phyloP scores from a whole-genome alignment of 2,797 vertebrate genomes.

The Ciconia nigra region DNA sequence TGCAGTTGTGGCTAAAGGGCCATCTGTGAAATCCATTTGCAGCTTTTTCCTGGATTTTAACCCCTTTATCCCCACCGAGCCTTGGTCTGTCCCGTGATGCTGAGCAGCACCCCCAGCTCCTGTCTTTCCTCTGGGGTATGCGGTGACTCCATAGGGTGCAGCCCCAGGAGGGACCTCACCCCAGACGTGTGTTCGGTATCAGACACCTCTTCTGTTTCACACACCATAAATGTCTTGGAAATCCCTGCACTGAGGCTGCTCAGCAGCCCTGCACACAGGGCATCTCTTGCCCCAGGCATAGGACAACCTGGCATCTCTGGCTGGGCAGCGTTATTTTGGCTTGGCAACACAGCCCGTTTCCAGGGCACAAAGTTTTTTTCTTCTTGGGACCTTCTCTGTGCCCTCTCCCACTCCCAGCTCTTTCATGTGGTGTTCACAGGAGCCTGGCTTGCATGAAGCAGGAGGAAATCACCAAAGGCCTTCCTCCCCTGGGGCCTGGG shows the following conservation, averaged over 20 bases:
- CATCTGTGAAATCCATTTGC: slow-evolving; percentile 39
- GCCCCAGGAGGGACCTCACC: not conserved
- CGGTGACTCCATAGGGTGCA: accelerated
- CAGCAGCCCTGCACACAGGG: not conserved
- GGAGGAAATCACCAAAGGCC: not conserved
- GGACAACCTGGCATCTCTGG: not conserved
- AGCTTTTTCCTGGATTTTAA: slow-evolving; percentile 28
- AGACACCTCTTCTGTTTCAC: not conserved
- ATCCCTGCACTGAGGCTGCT: accelerated
- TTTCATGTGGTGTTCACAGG: not conserved
- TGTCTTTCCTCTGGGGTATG: not conserved
- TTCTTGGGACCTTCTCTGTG: not conserved
- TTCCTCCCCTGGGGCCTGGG: not conserved
- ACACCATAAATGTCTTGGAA: not conserved
- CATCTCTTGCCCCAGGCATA: not conserved
- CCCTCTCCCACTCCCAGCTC: accelerated
- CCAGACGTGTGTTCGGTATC: not conserved
- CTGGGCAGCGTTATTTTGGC: not conserved
- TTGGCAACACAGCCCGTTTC: not conserved
- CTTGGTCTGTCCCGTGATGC: not conserved
- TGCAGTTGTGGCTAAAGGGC: not conserved
- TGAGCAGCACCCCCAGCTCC: not conserved
- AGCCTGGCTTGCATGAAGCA: not conserved
- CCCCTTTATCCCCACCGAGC: not conserved
- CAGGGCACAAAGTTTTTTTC: not conserved